Evolutionary conservation across 2,888 invertebrate species (phyloP).

Genomic region (Eilema caniola): DNA sequence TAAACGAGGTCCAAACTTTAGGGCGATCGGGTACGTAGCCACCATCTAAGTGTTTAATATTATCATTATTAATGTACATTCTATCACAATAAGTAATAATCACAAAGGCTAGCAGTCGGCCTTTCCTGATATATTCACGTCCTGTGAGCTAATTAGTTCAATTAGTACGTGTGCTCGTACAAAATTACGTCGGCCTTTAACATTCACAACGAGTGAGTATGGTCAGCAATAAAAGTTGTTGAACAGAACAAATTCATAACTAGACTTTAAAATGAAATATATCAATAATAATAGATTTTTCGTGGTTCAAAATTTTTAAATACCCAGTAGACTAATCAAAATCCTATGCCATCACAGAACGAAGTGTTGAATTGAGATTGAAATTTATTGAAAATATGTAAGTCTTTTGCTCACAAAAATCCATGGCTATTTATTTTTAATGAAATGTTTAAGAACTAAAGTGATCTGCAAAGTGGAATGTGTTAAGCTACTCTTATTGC

Average conservation of each 20-base stretch:
- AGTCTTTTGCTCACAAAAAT: no score
- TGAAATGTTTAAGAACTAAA: no score
- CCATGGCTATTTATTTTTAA: no score
- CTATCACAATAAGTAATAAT: background rate
- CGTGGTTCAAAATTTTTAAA: no score
- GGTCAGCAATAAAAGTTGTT: background rate
- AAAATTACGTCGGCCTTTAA: background rate
- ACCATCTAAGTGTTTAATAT: background rate
- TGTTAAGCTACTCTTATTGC: background rate
- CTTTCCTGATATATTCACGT: constrained; percentile 1
- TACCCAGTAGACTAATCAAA: no score
- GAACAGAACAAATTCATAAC: background rate
- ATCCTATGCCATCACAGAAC: no score
- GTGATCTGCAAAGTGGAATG: background rate
- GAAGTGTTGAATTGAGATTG: no score
- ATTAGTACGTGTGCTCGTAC: background rate
- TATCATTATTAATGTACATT: background rate
- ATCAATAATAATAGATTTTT: no score
- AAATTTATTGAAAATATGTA: no score
- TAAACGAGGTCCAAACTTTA: no score
- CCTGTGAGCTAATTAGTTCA: background rate
- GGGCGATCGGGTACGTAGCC: background rate
- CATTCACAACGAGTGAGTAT: no score
- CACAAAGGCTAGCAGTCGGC: background rate
- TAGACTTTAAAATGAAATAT: background rate